Conservation (phyloP, 2,797 vertebrate species). For the Gambelia wislizenii region DNA sequence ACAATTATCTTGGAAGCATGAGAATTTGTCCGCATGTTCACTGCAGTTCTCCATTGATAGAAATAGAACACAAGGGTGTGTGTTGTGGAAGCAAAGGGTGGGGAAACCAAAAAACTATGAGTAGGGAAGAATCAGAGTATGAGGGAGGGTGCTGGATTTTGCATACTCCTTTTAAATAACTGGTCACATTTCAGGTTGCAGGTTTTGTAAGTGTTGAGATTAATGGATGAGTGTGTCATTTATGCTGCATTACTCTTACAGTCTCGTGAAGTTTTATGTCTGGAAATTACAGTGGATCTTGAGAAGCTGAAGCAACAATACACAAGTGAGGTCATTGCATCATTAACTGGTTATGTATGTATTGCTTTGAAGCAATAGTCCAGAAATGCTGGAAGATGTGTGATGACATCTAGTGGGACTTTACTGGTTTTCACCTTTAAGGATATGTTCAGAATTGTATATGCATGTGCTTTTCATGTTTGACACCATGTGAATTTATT, state of each 20-base stretch:
- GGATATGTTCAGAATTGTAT: not conserved
- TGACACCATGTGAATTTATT: not conserved
- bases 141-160: not conserved
- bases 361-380: constrained; percentile 27
- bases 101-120: not conserved
- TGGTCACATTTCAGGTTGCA: not conserved
- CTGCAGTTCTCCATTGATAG: not conserved
- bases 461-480: not conserved
- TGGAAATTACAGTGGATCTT: constrained; percentile 76
- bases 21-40: not conserved
- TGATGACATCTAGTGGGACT: constrained; percentile 1
- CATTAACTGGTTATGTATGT: constrained; percentile 51
- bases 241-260: constrained; percentile 51
- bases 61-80: not conserved
- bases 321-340: constrained; percentile 74
- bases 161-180: not conserved
- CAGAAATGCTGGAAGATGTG: constrained; percentile 44
- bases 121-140: not conserved
- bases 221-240: not conserved
- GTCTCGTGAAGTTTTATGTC: constrained; percentile 78
- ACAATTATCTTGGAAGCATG: not conserved
- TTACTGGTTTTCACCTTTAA: not conserved
- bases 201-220: not conserved
- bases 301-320: constrained; percentile 62
- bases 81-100: not conserved